Base-by-base conservation (phyloP, 2,113 vertebrate genomes). In the Mesoclemmys tuberculata region DNA sequence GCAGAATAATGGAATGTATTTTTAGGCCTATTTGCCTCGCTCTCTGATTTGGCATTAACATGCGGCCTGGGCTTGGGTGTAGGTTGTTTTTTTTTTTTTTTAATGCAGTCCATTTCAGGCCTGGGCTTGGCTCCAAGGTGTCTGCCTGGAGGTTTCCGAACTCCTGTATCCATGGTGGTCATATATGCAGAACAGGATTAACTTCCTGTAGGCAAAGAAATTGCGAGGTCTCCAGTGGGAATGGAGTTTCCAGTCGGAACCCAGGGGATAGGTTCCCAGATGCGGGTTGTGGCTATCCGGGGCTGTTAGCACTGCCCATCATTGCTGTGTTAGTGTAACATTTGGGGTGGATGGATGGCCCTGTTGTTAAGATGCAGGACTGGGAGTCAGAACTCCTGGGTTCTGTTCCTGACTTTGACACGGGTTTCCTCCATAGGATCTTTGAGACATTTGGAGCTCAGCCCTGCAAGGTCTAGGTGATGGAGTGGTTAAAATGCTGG, bases 81-180 rank as follows among this genome's bases (percentile, higher is more conserved):
- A 13, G 86, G 22, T 92, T n/a, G n/a, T n/a, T n/a, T n/a, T n/a
- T n/a, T n/a, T n/a, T n/a, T n/a, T n/a, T 29, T 94, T 96, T 97
- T 97, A 93, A 82, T 94, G 84, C 89, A 95, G 85, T 78, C 48
- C 48, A 4, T 92, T 95, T 86, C 82, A 94, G 92, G 80, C 83
- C 87, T 93, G 92, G 93, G 84, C 89, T 94, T 0, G 0, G 92
- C 90, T 94, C 95, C 94, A 85, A 78, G 29, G 27, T 82, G 21
- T 88, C 94, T 93, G 61, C 81, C 77, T 0, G 0, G 89, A 80
- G 81, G 85, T 95, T 96, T 92, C 82, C 3, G 0, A 84, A 90
- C 51, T 35, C 38, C 87, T 82, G 85, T 92, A 84, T 80, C 38
- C 1, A 1, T 5, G 35, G 82, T 84, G 80, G 80, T 2, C 35